Evolutionary conservation across 1,140 invertebrate genomes (phyloP).

Genomic region (Hyles euphorbiae): DNA sequence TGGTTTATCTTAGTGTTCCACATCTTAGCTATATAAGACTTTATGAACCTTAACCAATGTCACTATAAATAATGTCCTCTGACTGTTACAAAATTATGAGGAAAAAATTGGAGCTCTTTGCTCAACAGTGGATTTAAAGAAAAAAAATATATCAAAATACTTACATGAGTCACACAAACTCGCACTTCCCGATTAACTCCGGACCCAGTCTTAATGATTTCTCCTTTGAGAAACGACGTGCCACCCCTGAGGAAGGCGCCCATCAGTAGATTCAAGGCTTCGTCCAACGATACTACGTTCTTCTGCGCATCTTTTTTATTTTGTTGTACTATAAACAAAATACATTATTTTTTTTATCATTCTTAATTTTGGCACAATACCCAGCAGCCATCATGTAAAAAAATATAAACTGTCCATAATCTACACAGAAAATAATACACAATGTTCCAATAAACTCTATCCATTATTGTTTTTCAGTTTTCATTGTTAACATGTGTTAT

Average conservation of each 20-base stretch:
- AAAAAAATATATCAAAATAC: slow-evolving; percentile 38
- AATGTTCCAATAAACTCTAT: too few species aligned
- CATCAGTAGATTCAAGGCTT: slow-evolving; percentile 93
- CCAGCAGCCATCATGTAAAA: too few species aligned
- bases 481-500: neutral
- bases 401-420: too few species aligned
- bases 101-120: too few species aligned
- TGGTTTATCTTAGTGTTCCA: too few species aligned
- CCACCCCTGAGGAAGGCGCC: slow-evolving; percentile 97
- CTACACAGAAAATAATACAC: too few species aligned
- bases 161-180: slow-evolving; percentile 95
- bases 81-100: too few species aligned
- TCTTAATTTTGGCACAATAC: neutral
- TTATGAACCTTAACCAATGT: too few species aligned
- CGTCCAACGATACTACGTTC: slow-evolving; percentile 87
- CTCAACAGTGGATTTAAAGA: too few species aligned
- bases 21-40: too few species aligned
- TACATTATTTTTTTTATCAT: neutral
- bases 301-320: slow-evolving; percentile 68
- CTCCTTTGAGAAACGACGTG: slow-evolving; percentile 95
- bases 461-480: too few species aligned
- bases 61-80: too few species aligned
- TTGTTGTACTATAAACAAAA: slow-evolving; percentile 72
- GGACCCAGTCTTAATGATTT: slow-evolving; percentile 96
- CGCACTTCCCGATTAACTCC: slow-evolving; percentile 95